A percentile compares a stretch with the other conserved stretches of the same genome.
These are phyloP conservation scores for Choristoneura rosaceana DNA, from an alignment of 2,888 invertebrate genomes.

Conservation along the genomic window DNA sequence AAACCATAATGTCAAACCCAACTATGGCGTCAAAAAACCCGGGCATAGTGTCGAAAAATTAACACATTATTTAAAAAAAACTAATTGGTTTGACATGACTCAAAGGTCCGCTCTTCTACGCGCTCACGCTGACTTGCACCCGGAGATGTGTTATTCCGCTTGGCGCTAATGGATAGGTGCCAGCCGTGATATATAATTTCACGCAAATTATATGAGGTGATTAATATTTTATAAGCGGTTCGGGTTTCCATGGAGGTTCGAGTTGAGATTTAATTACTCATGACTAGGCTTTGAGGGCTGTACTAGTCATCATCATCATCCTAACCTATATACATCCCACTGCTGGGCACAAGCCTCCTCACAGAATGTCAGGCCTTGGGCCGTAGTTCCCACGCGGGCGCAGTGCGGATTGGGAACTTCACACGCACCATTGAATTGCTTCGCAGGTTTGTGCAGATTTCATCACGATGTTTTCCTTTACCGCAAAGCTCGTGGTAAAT, in stretches of 20 bases:
- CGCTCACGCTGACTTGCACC: slow-evolving; percentile 51
- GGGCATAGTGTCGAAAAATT: slow-evolving; percentile 20
- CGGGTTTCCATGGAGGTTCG: background rate
- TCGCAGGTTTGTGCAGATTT: too few species aligned
- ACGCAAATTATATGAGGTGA: slow-evolving; percentile 73
- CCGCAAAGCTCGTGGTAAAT: too few species aligned
- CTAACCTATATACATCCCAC: too few species aligned
- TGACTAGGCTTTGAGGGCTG: too few species aligned
- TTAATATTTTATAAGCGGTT: slow-evolving; percentile 50
- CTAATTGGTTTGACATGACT: slow-evolving; percentile 19
- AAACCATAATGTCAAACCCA: background rate
- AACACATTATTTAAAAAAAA: slow-evolving; percentile 38
- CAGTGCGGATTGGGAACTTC: too few species aligned
- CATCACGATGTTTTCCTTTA: too few species aligned
- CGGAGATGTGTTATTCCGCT: slow-evolving; percentile 57
- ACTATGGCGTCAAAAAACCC: background rate
- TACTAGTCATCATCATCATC: too few species aligned
- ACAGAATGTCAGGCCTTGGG: too few species aligned
- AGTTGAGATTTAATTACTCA: background rate
- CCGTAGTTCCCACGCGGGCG: too few species aligned
- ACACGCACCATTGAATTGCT: too few species aligned
- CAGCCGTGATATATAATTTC: slow-evolving; percentile 70
- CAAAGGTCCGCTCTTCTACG: slow-evolving; percentile 28
- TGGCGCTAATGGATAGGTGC: slow-evolving; percentile 65
- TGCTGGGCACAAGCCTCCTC: too few species aligned